Conservation (phyloP, 2,888 invertebrate species). For the Philhelius pedissequus region DNA sequence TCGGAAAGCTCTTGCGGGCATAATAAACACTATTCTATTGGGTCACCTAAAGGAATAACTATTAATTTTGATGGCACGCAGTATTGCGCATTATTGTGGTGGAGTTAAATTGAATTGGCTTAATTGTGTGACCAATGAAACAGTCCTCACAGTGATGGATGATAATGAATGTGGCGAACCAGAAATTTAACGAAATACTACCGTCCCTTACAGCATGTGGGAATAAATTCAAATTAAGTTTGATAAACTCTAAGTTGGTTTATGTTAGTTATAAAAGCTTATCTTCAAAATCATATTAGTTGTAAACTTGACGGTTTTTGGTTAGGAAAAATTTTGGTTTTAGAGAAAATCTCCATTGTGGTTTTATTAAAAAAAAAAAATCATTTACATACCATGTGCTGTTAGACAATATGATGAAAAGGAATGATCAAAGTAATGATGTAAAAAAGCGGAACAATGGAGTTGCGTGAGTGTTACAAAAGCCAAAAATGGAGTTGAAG, state of each 20-base stretch:
- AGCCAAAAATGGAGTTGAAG: too few species aligned
- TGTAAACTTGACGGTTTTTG: background rate
- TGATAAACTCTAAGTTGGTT: background rate
- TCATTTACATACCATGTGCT: background rate
- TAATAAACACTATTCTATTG: conserved; percentile 35
- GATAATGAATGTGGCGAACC: background rate
- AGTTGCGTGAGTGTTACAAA: too few species aligned
- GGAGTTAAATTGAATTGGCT: background rate
- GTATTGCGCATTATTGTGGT: background rate
- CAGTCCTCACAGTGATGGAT: background rate
- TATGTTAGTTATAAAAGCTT: background rate
- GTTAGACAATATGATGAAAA: too few species aligned
- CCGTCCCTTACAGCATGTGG: background rate
- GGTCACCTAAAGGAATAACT: conserved; percentile 32
- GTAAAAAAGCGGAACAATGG: too few species aligned
- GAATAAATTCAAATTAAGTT: background rate
- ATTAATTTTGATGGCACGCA: background rate
- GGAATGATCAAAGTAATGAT: too few species aligned
- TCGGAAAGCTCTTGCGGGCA: conserved; percentile 18
- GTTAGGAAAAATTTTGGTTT: background rate
- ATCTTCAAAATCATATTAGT: background rate
- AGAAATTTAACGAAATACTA: background rate
- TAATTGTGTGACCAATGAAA: background rate
- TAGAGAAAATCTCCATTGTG: background rate
- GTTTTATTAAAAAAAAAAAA: background rate